phyloP scores from a whole-genome alignment of 2,113 vertebrate species.

The Stigmatopora nigra region DNA sequence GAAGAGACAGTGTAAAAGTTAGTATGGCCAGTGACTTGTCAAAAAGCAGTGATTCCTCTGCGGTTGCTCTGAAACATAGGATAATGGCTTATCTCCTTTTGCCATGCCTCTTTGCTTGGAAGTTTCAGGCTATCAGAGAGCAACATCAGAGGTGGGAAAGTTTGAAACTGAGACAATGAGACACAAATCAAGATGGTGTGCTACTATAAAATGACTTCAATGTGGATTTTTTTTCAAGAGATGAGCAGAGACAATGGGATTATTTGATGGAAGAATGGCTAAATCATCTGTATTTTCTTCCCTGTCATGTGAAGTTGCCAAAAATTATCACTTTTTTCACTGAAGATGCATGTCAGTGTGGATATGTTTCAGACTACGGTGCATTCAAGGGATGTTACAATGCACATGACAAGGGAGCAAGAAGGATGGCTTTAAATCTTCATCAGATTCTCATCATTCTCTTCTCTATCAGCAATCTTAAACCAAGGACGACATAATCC shows the following conservation, averaged over 20 bases:
- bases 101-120: slow-evolving; percentile 30
- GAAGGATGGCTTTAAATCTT: slow-evolving; percentile 39
- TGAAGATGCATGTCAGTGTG: slow-evolving; percentile 24
- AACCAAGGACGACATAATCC: slow-evolving; percentile 58
- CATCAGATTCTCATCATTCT: slow-evolving; percentile 52
- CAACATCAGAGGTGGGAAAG: slow-evolving; percentile 4
- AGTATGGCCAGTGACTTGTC: slow-evolving; percentile 8
- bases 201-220: slow-evolving; percentile 3
- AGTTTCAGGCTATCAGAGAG: slow-evolving; percentile 8
- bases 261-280: slow-evolving; percentile 10
- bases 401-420: slow-evolving; percentile 19
- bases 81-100: slow-evolving; percentile 26
- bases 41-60: slow-evolving; percentile 6
- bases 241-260: slow-evolving; percentile 10
- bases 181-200: slow-evolving; percentile 11
- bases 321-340: slow-evolving; percentile 19
- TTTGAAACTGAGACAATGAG: slow-evolving; percentile 19
- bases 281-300: slow-evolving; percentile 17
- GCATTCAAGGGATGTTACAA: slow-evolving; percentile 17
- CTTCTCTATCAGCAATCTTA: slow-evolving; percentile 58
- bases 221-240: not conserved
- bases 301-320: slow-evolving; percentile 8
- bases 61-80: slow-evolving; percentile 1
- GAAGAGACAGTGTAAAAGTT: slow-evolving; percentile 4
- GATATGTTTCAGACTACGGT: slow-evolving; percentile 22